Base-by-base conservation (phyloP, 2,113 vertebrate genomes). In the Macquaria ambigua region DNA sequence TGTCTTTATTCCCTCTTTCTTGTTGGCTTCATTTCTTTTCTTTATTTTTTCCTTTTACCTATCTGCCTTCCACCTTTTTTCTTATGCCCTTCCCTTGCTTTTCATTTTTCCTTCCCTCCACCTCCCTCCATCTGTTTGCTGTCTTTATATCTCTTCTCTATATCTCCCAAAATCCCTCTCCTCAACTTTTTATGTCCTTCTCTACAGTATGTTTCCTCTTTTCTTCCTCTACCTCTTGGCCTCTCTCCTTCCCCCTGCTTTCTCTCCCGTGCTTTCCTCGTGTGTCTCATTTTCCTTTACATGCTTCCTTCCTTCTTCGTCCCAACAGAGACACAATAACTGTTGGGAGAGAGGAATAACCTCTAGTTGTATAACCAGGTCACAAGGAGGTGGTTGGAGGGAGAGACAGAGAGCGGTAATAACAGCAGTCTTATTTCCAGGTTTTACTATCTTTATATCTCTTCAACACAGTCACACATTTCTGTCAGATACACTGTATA, bases 301-400 rank as follows among this genome's bases (percentile, higher is more conserved):
- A 56, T 23, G 23, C 25, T 28, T 31, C 52, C 28, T 50, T 43
- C 31, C 46, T 53, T 39, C 41, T 9, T 79, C 31, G 18, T 34
- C 56, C 46, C 31, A 59, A 23, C 6, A 53, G 62, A 39, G 14
- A 58, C 23, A 59, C 28, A 59, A 28, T 82, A 75, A 82, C 14
- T 25, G 10, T 37, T 48, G 28, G 61, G n/a, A 59, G 41, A 67
- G 31, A 62, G 41, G 62, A 67, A 74, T 75, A 61, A 79, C 69
- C 69, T 79, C 69, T n/a, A 23, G 28, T 41, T 79, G 59, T 34
- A 59, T 73, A 74, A 79, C 41, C 62, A 62, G 62, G 82, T 84
- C 76, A 68, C 6, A 23, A 41, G n/a, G 28, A 62, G 56, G 28
- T 6, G 3, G 43, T 52, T 23, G 5, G 31, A 71, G 9, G 18